Evolutionary conservation across 2,888 invertebrate genomes (phyloP).

Genomic region (Atrina japonica): DNA sequence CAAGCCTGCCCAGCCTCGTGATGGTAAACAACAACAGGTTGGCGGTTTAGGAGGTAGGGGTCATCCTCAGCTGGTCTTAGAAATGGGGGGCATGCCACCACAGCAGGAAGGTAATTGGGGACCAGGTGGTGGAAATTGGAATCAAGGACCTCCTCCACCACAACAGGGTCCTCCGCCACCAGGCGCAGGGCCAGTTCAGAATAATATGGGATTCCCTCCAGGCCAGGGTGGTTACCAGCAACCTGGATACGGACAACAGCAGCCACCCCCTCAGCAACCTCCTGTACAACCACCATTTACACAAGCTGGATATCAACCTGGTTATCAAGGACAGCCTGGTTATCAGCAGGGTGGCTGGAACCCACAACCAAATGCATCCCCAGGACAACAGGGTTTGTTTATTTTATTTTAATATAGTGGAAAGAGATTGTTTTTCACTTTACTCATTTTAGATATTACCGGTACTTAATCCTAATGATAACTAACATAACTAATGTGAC

Average conservation of each 20-base stretch:
- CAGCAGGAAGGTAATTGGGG: slow-evolving; percentile 37
- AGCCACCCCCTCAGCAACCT: slow-evolving; percentile 29
- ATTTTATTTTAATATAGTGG: not conserved
- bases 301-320: slow-evolving; percentile 19
- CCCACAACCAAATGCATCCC: slow-evolving; percentile 32
- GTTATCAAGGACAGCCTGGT: slow-evolving; percentile 19
- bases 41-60: slow-evolving; percentile 24
- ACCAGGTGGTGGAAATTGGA: slow-evolving; percentile 43
- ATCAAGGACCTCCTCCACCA: slow-evolving; percentile 43
- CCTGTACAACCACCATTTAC: slow-evolving; percentile 25
- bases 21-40: slow-evolving; percentile 38
- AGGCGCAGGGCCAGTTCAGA: slow-evolving; percentile 29
- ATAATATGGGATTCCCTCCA: slow-evolving; percentile 24
- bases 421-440: too few species aligned
- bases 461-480: too few species aligned
- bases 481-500: too few species aligned
- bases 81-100: slow-evolving; percentile 32
- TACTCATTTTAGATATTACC: too few species aligned
- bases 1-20: slow-evolving; percentile 62
- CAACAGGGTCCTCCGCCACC: slow-evolving; percentile 36
- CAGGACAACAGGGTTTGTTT: slow-evolving; percentile 31
- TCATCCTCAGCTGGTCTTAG: slow-evolving; percentile 4
- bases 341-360: slow-evolving; percentile 38
- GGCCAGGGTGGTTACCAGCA: slow-evolving; percentile 39
- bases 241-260: slow-evolving; percentile 28